A percentile compares a stretch with the other conserved stretches of the same genome.
These are phyloP conservation scores for Heliconius erato DNA, from an alignment of 2,888 invertebrate species.

Conservation along the genomic window DNA sequence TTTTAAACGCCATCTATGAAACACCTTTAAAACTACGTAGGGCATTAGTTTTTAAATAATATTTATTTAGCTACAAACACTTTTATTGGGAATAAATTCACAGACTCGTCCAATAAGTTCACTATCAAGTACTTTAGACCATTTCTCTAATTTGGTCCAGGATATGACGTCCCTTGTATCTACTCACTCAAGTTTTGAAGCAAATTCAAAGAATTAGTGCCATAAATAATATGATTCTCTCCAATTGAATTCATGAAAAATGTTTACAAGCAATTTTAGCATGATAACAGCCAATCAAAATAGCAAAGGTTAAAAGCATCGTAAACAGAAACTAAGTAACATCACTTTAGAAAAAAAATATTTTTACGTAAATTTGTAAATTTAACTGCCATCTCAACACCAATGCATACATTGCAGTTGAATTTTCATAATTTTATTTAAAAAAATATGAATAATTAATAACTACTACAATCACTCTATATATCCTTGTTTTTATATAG, in stretches of 20 bases:
- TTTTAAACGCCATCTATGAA: conserved; percentile 1
- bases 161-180: not conserved
- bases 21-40: not conserved
- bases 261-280: not conserved
- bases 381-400: not conserved
- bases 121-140: not conserved
- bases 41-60: not conserved
- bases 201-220: not conserved
- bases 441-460: too few species aligned
- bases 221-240: not conserved
- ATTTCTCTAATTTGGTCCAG: not conserved
- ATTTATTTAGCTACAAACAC: not conserved
- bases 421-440: too few species aligned
- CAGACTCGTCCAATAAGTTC: not conserved
- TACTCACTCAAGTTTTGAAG: not conserved
- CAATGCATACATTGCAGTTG: not conserved
- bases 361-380: not conserved
- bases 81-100: not conserved
- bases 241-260: not conserved
- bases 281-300: not conserved
- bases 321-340: not conserved
- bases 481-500: too few species aligned
- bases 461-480: too few species aligned
- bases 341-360: not conserved
- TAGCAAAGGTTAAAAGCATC: not conserved